These are phyloP conservation scores for Drosophila novamexicana DNA, from an alignment of 1,140 invertebrate genomes.

Conservation along the genomic window DNA sequence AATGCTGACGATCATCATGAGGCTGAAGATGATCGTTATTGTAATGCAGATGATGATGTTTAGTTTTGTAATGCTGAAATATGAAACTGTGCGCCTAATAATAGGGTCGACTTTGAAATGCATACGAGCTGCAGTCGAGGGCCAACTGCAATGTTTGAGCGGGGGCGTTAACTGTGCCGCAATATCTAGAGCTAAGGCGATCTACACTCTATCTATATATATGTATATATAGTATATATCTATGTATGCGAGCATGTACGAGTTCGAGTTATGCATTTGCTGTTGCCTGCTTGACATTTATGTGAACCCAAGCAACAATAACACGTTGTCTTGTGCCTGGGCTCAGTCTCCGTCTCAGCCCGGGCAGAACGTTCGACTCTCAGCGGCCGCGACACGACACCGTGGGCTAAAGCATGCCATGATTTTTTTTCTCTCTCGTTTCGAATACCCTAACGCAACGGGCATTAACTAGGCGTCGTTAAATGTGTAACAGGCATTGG, in stretches of 20 bases:
- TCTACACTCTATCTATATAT: slow-evolving; percentile 32
- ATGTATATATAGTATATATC: not conserved
- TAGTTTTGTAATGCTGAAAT: slow-evolving; percentile 61
- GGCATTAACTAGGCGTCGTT: not conserved
- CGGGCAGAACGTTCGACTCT: slow-evolving; percentile 57
- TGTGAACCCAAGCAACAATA: slow-evolving; percentile 77
- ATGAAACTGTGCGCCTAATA: slow-evolving; percentile 77
- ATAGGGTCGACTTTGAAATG: slow-evolving; percentile 82
- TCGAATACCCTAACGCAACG: slow-evolving; percentile 17
- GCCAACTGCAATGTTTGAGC: slow-evolving; percentile 14
- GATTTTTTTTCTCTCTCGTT: slow-evolving; percentile 3
- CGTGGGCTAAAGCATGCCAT: slow-evolving; percentile 60
- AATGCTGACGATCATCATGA: slow-evolving; percentile 40
- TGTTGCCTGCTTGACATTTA: slow-evolving; percentile 80
- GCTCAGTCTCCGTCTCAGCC: not conserved
- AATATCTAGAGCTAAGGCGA: slow-evolving; percentile 70
- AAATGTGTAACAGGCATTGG: not conserved
- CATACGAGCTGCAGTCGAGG: slow-evolving; percentile 45
- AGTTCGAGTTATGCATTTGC: slow-evolving; percentile 34
- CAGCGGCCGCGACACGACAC: slow-evolving; percentile 48
- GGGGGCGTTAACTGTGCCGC: slow-evolving; percentile 26
- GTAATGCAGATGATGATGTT: slow-evolving; percentile 24
- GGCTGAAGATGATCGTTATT: slow-evolving; percentile 13
- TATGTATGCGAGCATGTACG: not conserved
- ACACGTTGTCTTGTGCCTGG: slow-evolving; percentile 64